These are phyloP conservation scores for Embidobia sp. DNA, from an alignment of 2,888 invertebrate species.

Conservation along the genomic window DNA sequence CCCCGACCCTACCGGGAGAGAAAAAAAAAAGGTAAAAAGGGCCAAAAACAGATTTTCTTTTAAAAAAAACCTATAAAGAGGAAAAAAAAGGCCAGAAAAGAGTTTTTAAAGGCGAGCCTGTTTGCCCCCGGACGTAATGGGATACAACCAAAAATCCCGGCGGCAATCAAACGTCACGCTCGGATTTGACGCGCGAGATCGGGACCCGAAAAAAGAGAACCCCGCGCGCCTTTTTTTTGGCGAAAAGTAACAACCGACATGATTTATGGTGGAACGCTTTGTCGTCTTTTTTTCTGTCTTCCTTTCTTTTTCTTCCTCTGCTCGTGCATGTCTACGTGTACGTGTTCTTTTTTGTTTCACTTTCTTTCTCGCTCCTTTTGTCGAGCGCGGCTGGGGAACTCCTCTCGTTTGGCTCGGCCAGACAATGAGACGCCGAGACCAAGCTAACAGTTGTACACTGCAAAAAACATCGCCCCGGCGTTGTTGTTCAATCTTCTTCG, in stretches of 20 bases:
- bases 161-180: conserved; percentile 48
- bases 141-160: conserved; percentile 49
- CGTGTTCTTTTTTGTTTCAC: conserved; percentile 26
- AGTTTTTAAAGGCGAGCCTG: conserved; percentile 34
- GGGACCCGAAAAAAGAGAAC: conserved; percentile 25
- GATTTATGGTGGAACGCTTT: conserved; percentile 56
- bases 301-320: neutral
- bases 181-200: conserved; percentile 42
- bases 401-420: conserved; percentile 50
- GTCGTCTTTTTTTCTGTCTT: conserved; percentile 28
- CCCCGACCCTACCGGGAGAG: too few relatives aligned
- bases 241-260: conserved; percentile 51
- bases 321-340: conserved; percentile 14
- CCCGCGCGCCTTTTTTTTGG: conserved; percentile 36
- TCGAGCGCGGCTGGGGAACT: conserved; percentile 49
- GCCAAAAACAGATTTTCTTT: too few relatives aligned
- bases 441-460: conserved; percentile 34
- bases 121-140: conserved; percentile 34
- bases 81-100: conserved; percentile 5
- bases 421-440: conserved; percentile 60
- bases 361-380: conserved; percentile 47
- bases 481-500: conserved; percentile 45
- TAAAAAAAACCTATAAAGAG: too few relatives aligned
- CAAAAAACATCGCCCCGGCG: conserved; percentile 31
- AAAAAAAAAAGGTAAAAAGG: neutral